These are phyloP conservation scores for Phanerotoma sp. DNA, from an alignment of 2,888 invertebrate species.

Conservation along the genomic window DNA sequence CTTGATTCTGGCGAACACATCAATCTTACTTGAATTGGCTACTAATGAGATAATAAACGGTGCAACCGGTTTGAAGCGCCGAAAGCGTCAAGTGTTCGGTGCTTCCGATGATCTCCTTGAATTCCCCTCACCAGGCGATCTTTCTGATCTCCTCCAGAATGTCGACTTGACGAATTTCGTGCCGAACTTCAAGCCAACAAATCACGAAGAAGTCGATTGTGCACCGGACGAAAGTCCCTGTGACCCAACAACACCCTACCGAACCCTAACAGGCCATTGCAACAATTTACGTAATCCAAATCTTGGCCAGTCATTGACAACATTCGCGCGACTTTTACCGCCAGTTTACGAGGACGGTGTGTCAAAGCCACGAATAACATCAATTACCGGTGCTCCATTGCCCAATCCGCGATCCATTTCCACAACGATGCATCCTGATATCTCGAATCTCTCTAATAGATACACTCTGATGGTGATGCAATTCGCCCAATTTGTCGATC, in stretches of 20 bases:
- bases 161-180: constrained; percentile 76
- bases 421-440: constrained; percentile 87
- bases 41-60: constrained; percentile 83
- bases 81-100: constrained; percentile 75
- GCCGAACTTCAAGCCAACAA: constrained; percentile 63
- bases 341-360: constrained; percentile 89
- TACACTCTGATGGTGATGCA: constrained; percentile 95
- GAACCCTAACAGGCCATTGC: constrained; percentile 81
- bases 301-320: constrained; percentile 81
- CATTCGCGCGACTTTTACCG: constrained; percentile 81
- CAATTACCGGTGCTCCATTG: constrained; percentile 73
- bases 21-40: constrained; percentile 81
- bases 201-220: constrained; percentile 70
- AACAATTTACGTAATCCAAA: constrained; percentile 83
- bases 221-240: constrained; percentile 72
- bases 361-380: constrained; percentile 73
- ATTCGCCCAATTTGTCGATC: constrained; percentile 91
- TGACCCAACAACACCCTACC: constrained; percentile 70
- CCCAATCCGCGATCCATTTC: constrained; percentile 88
- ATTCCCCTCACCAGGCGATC: constrained; percentile 66
- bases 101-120: constrained; percentile 60
- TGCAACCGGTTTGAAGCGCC: constrained; percentile 58
- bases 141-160: constrained; percentile 75
- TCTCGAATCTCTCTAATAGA: constrained; percentile 82
- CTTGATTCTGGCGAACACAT: constrained; percentile 79